These are phyloP conservation scores for Pyrrhosoma nymphula DNA, from an alignment of 2,888 invertebrate species.

Conservation along the genomic window DNA sequence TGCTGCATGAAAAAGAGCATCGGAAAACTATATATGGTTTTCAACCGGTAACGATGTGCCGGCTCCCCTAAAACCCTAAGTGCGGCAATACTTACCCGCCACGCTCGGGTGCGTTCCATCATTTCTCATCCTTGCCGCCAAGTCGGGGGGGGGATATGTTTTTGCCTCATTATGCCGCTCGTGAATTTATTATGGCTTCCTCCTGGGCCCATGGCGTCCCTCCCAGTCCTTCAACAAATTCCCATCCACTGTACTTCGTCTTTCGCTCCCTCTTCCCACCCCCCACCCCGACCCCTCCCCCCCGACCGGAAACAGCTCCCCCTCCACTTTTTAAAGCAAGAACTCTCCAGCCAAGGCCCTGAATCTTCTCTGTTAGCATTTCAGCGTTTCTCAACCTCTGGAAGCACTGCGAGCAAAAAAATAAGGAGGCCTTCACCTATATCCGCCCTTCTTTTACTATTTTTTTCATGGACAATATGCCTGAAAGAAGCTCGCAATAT, in stretches of 20 bases:
- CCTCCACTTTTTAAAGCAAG: background rate
- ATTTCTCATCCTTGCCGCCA: background rate
- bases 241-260: background rate
- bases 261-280: background rate
- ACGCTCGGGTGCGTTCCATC: background rate
- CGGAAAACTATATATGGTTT: background rate
- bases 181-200: constrained; percentile 22
- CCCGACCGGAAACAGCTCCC: background rate
- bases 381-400: background rate
- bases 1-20: background rate
- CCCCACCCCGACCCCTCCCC: background rate
- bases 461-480: background rate
- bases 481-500: background rate
- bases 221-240: constrained; percentile 8
- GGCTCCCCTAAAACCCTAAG: background rate
- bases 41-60: background rate
- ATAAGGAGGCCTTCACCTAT: background rate
- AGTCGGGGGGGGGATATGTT: background rate
- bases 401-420: background rate
- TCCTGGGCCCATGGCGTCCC: background rate
- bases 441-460: background rate
- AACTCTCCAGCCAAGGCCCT: background rate
- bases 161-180: constrained; percentile 16
- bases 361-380: background rate
- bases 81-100: background rate